A percentile compares a stretch with the other conserved stretches of the same genome.
Conservation (phyloP, 1,140 invertebrate species). For the Halesus radiatus region DNA sequence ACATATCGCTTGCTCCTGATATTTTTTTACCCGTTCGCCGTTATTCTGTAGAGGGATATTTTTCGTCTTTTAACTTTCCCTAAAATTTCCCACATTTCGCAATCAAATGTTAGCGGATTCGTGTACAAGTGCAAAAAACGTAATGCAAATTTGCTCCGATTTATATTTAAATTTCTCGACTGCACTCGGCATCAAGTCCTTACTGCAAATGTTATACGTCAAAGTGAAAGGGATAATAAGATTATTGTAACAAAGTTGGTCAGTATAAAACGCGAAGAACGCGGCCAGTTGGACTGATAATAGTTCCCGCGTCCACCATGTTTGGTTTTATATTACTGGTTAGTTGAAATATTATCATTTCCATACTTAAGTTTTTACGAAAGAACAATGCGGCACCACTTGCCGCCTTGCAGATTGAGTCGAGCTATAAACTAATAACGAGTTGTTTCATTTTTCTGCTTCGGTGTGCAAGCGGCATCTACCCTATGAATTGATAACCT, state of each 20-base stretch:
- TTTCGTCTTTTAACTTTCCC: no score
- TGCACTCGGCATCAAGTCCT: slow-evolving; percentile 36
- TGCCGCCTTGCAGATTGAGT: neutral
- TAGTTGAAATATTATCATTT: slow-evolving; percentile 37
- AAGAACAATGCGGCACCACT: neutral
- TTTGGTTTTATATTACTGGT: slow-evolving; percentile 57
- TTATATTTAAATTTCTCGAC: slow-evolving; percentile 12
- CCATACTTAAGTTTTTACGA: neutral
- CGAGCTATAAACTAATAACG: neutral
- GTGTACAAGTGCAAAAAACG: no score
- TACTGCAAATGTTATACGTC: slow-evolving; percentile 52
- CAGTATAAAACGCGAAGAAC: slow-evolving; percentile 56
- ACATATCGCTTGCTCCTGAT: no score
- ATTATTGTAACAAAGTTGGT: slow-evolving; percentile 55
- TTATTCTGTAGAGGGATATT: no score
- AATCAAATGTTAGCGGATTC: no score
- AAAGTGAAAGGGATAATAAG: slow-evolving; percentile 58
- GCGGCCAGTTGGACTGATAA: slow-evolving; percentile 53
- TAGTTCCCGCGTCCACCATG: slow-evolving; percentile 57
- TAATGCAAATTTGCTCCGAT: neutral
- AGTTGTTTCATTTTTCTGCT: neutral
- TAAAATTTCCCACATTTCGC: no score
- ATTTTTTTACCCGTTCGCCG: no score
- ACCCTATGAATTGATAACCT: neutral
- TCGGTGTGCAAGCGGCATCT: neutral